A percentile compares a stretch with the other conserved stretches of the same genome.
Evolutionary conservation across 2,113 vertebrate species (phyloP).

Genomic region (Maccullochella peelii): DNA sequence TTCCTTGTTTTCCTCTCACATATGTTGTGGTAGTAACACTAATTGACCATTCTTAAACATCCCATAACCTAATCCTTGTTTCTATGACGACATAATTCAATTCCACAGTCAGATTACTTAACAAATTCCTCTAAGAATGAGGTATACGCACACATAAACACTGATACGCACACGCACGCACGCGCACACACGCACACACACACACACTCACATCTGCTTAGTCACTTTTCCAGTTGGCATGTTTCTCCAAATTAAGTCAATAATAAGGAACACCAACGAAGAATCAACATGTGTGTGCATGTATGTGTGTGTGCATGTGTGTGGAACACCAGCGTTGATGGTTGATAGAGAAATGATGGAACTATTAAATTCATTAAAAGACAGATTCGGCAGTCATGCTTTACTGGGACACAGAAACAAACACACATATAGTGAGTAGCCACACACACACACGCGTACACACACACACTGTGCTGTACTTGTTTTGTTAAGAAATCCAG

Average conservation of each 20-base stretch:
- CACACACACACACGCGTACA: constrained; percentile 21
- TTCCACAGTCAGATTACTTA: constrained; percentile 71
- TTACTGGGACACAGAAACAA: constrained; percentile 53
- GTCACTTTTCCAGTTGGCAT: constrained; percentile 69
- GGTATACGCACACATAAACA: constrained; percentile 43
- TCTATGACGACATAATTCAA: constrained; percentile 72
- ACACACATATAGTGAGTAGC: constrained; percentile 21
- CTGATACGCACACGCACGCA: constrained; percentile 16
- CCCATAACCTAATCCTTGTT: constrained; percentile 75
- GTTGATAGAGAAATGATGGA: constrained; percentile 74
- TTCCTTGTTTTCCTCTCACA: constrained; percentile 52
- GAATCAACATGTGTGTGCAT: constrained; percentile 42
- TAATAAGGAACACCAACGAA: constrained; percentile 75
- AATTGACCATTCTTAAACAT: constrained; percentile 78
- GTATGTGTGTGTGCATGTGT: constrained; percentile 46
- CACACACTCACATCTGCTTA: constrained; percentile 46
- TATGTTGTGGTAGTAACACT: constrained; percentile 69
- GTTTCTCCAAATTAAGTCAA: constrained; percentile 62
- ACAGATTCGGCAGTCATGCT: constrained; percentile 63
- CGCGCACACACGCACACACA: constrained; percentile 32
- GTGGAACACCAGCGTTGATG: constrained; percentile 64
- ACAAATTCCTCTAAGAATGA: constrained; percentile 67
- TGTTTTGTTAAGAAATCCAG: constrained; percentile 32
- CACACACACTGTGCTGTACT: neutral
- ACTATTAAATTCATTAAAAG: constrained; percentile 76